These are phyloP conservation scores for Pemphredon lugubris DNA, from an alignment of 2,888 invertebrate genomes.

Conservation along the genomic window DNA sequence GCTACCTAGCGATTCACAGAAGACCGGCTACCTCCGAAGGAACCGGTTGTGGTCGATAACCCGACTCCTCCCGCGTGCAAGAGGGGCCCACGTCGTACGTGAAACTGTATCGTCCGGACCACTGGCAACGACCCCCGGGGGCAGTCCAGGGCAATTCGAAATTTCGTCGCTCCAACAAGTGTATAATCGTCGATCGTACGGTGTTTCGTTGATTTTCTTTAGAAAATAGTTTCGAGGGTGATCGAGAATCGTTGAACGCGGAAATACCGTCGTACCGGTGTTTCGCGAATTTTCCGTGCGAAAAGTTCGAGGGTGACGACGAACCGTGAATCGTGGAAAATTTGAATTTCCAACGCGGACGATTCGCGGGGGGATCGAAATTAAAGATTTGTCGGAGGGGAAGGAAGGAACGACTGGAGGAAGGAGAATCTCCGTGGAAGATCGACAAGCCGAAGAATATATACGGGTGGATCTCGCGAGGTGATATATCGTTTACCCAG, in stretches of 20 bases:
- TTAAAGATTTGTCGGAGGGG: not conserved
- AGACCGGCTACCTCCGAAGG: constrained; percentile 73
- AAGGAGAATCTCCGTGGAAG: too few species aligned
- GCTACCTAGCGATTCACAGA: constrained; percentile 71
- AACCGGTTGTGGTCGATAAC: constrained; percentile 72
- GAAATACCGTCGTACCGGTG: not conserved
- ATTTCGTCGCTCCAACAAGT: not conserved
- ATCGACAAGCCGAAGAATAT: too few species aligned
- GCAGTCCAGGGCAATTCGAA: not conserved
- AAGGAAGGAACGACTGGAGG: not conserved
- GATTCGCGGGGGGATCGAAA: too few species aligned
- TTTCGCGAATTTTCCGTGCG: too few species aligned
- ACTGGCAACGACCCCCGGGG: not conserved
- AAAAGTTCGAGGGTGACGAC: too few species aligned
- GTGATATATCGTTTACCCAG: too few species aligned
- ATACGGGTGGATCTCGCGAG: too few species aligned
- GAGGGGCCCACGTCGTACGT: constrained; percentile 1
- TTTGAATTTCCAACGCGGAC: too few species aligned
- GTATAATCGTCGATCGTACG: not conserved
- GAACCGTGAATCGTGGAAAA: too few species aligned
- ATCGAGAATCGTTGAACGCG: not conserved
- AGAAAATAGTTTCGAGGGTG: not conserved
- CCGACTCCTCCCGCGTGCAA: constrained; percentile 28
- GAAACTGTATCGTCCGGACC: constrained; percentile 25
- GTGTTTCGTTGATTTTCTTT: not conserved